phyloP scores from a whole-genome alignment of 2,888 invertebrate species.

The Mechanitis messenoides region DNA sequence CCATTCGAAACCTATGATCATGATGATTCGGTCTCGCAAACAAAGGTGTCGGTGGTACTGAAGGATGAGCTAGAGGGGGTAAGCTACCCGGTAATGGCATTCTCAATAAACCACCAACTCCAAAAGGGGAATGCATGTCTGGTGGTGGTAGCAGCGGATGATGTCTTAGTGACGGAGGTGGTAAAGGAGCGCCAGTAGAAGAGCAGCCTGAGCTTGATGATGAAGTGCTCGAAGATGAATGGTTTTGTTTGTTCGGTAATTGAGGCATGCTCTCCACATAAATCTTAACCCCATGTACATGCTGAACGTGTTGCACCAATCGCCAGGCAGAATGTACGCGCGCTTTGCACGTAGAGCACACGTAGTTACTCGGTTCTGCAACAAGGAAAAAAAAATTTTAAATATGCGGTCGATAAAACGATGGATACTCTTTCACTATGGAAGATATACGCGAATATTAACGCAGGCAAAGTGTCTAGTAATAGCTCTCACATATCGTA shows the following conservation, averaged over 20 bases:
- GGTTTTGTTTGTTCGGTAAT: constrained; percentile 69
- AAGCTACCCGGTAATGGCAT: constrained; percentile 82
- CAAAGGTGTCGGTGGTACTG: constrained; percentile 83
- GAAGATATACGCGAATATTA: constrained; percentile 74
- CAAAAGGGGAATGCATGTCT: constrained; percentile 85
- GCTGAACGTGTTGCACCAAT: constrained; percentile 95
- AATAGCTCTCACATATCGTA: constrained; percentile 76
- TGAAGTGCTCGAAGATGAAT: constrained; percentile 76
- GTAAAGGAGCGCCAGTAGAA: constrained; percentile 73
- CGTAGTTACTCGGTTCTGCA: constrained; percentile 95
- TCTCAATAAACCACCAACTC: constrained; percentile 82
- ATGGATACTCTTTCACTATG: constrained; percentile 53
- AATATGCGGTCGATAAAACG: constrained; percentile 31
- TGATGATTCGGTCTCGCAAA: constrained; percentile 87
- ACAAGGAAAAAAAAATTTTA: constrained; percentile 45
- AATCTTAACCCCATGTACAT: constrained; percentile 94
- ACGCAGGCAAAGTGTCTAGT: constrained; percentile 75
- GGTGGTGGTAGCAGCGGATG: constrained; percentile 82
- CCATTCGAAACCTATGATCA: constrained; percentile 88
- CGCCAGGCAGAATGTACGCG: constrained; percentile 96
- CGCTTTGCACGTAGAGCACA: constrained; percentile 95
- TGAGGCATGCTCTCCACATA: constrained; percentile 82
- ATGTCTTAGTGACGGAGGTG: constrained; percentile 80
- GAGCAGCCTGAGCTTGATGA: constrained; percentile 76
- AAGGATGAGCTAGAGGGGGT: constrained; percentile 80